Percentiles rank a stretch among this genome's conserved stretches.
These are phyloP conservation scores for Sialis lutaria DNA, from an alignment of 2,888 invertebrate species.

Conservation along the genomic window DNA sequence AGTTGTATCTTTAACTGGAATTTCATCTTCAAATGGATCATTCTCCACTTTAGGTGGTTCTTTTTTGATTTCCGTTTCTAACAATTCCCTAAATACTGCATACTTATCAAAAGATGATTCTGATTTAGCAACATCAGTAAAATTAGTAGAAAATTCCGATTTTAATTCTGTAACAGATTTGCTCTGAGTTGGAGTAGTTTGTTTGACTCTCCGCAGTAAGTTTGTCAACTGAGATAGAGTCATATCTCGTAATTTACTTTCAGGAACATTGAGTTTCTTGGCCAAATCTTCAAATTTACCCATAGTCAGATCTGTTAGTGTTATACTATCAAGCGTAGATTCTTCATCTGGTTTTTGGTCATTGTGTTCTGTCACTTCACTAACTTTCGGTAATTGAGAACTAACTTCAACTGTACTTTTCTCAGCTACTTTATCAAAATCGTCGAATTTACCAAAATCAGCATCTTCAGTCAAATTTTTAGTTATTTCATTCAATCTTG, in stretches of 20 bases:
- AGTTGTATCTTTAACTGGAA: slow-evolving; percentile 24
- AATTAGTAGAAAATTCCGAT: slow-evolving; percentile 47
- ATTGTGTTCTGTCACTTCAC: slow-evolving; percentile 10
- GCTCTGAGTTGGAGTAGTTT: slow-evolving; percentile 23
- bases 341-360: slow-evolving; percentile 34
- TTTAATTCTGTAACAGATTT: slow-evolving; percentile 40
- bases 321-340: slow-evolving; percentile 28
- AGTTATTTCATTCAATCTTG: neutral
- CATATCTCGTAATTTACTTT: slow-evolving; percentile 64
- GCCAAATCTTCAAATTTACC: slow-evolving; percentile 69
- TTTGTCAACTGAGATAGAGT: slow-evolving; percentile 74
- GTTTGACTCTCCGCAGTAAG: slow-evolving; percentile 42
- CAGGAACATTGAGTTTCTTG: slow-evolving; percentile 54
- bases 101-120: slow-evolving; percentile 50
- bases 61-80: slow-evolving; percentile 58
- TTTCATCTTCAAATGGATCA: slow-evolving; percentile 16
- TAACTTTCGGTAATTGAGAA: no score
- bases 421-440: no score
- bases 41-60: slow-evolving; percentile 14
- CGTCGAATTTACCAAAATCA: no score
- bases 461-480: no score
- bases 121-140: slow-evolving; percentile 35
- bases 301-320: slow-evolving; percentile 64
- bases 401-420: no score
- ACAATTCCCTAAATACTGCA: slow-evolving; percentile 69